Evolutionary conservation across 2,888 invertebrate genomes (phyloP), one percentile per base, ranked within the genome.

Genomic region (Heliconius sara): DNA sequence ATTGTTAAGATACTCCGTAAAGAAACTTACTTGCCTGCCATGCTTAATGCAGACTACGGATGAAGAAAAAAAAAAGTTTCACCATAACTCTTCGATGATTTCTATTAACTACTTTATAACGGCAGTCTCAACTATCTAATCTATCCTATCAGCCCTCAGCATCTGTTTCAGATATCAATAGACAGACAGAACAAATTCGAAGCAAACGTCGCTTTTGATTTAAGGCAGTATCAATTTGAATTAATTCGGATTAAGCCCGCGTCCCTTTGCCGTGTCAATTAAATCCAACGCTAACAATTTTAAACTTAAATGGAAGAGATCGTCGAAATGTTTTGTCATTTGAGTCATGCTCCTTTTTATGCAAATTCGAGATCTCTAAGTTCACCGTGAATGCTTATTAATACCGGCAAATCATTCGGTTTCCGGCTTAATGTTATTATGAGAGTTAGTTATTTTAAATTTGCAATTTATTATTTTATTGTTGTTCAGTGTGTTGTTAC

Each of bases 221-320:
- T 84, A 81, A 84, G 84, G 83, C 83, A 85, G 89, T 88, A 90
- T 90, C 89, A 90, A 91, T 91, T 90, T 88, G 88, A 91, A 92
- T 92, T 89, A 91, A 92, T 92, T 90, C 85, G 83, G 88, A 91
- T 92, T 90, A 90, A 83, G 83, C 78, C 81, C 66, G 78, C 83
- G 82, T 81, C 86, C 86, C 86, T 88, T 87, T 88, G 87, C 88
- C 87, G 88, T 89, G 89, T 90, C 93, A 92, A 93, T 93, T 93
- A 92, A 91, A 89, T 85, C 89, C 86, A 85, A 82, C 86, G 89
- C 90, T 89, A 91, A 93, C 93, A 92, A 92, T 93, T 92, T 89
- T 89, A 91, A 93, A 93, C 92, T 93, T 91, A 90, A 94, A 93
- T 93, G 92, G 91, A 92, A 93, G 91, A 89, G 91, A 90, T 90